Evolutionary conservation across 1,140 invertebrate species (phyloP).

Genomic region (Bombus pascuorum): DNA sequence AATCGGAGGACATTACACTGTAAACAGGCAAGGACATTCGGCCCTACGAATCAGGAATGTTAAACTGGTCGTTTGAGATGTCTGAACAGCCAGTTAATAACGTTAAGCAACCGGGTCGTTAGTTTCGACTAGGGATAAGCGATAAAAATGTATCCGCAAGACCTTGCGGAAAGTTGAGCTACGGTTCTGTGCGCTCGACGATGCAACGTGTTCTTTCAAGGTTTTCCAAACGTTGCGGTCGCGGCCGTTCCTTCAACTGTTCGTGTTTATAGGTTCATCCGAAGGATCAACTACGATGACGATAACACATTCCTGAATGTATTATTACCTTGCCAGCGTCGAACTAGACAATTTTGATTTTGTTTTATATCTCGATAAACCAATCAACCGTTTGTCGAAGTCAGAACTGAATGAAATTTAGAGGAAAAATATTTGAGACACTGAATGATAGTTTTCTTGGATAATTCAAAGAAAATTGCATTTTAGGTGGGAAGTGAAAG

Average conservation of each 20-base stretch:
- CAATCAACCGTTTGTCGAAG: background rate
- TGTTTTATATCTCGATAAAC: background rate
- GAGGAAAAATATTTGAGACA: no score
- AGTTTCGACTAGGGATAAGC: slow-evolving; percentile 13
- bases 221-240: background rate
- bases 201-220: background rate
- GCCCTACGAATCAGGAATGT: slow-evolving; percentile 37
- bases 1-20: slow-evolving; percentile 24
- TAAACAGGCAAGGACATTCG: slow-evolving; percentile 43
- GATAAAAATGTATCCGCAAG: slow-evolving; percentile 12
- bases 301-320: background rate
- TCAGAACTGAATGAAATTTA: no score
- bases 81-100: slow-evolving; percentile 32
- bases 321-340: background rate
- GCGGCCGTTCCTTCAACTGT: slow-evolving; percentile 9
- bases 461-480: no score
- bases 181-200: background rate
- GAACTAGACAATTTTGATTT: no score
- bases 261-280: background rate
- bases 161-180: background rate
- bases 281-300: background rate
- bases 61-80: slow-evolving; percentile 26
- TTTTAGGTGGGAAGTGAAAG: no score
- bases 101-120: slow-evolving; percentile 7
- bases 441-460: no score